A percentile compares a stretch with the other conserved stretches of the same genome.
Evolutionary conservation across 2,797 vertebrate species (phyloP).

Genomic region (Phoxinus dragarum): DNA sequence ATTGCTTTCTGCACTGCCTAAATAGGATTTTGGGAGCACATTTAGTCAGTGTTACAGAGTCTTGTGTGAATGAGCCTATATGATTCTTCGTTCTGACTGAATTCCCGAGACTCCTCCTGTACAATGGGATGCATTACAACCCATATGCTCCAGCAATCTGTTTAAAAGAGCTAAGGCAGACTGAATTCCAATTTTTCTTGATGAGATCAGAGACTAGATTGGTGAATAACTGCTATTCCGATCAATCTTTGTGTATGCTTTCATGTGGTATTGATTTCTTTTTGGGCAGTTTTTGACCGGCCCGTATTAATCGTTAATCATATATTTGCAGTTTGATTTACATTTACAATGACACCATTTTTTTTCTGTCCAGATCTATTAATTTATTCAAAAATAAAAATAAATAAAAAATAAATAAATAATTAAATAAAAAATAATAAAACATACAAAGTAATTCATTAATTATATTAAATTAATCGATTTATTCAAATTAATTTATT

Average conservation of each 20-base stretch:
- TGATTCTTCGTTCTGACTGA: conserved; percentile 35
- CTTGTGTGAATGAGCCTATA: conserved; percentile 39
- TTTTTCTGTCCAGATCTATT: neutral
- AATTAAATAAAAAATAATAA: no score
- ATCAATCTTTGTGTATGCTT: conserved; percentile 37
- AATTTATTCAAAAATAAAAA: neutral
- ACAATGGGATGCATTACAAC: conserved; percentile 43
- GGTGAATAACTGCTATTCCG: conserved; percentile 28
- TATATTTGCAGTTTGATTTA: conserved; percentile 34
- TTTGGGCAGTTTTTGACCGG: conserved; percentile 28
- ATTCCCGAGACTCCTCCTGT: conserved; percentile 31
- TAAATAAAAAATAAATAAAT: neutral
- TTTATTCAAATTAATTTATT: no score
- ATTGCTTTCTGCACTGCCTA: conserved; percentile 37
- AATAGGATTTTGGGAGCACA: conserved; percentile 38
- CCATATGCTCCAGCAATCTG: conserved; percentile 51
- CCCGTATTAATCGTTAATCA: conserved; percentile 37
- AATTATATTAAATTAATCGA: neutral
- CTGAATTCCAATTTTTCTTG: conserved; percentile 41
- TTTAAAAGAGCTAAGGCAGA: conserved; percentile 39
- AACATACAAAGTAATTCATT: neutral
- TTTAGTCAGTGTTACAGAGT: conserved; percentile 10
- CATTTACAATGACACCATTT: neutral
- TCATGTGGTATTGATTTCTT: conserved; percentile 45
- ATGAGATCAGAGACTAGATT: conserved; percentile 37